Evolutionary conservation across 2,113 vertebrate genomes (phyloP), one percentile per base, ranked within the genome.

Genomic region (Corapipo altera): DNA sequence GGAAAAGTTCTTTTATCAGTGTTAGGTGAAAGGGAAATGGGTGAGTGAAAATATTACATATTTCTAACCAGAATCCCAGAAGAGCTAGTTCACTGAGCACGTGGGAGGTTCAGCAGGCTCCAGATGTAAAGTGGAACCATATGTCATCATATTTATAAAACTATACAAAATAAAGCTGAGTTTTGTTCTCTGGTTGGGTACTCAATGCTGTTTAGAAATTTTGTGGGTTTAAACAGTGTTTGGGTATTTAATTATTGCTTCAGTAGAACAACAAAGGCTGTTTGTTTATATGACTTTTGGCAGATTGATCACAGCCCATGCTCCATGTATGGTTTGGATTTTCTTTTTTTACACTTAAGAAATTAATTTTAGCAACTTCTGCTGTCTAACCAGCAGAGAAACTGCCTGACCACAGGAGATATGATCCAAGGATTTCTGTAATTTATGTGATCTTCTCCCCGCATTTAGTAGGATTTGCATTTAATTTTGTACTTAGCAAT

Each of bases 91-190:
- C 83, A 37, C 12, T 46, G 61, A 81, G n/a, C 13, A 9, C 51
- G 52, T 82, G 74, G 35, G 81, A 75, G 17, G 32, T 20, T 79
- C 81, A 84, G 21, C 39, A 75, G 52, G 39, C 48, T 76, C 49
- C 69, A 37, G 52, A 77, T 84, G 54, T 85, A 71, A 95, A 96
- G 87, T 43, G 54, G 64, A 71, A 62, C 6, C 61, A 17, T 55
- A 51, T 74, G 90, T 97, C 89, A 93, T 87, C 75, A 49, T 76
- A 75, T 52, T 84, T 65, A 85, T 85, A 93, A 94, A 96, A 91
- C 30, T 24, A 32, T n/a, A 32, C 4, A 67, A 76, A 88, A 95
- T 85, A 81, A 67, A 65, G 28, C 43, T 66, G 37, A 14, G 32
- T 41, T 96, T 74, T 85, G 18, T 30, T 81, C 28, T 32, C 37